Evolutionary conservation across 2,888 invertebrate species (phyloP), one percentile per base, ranked within the genome.

Genomic region (Protophormia terraenovae): DNA sequence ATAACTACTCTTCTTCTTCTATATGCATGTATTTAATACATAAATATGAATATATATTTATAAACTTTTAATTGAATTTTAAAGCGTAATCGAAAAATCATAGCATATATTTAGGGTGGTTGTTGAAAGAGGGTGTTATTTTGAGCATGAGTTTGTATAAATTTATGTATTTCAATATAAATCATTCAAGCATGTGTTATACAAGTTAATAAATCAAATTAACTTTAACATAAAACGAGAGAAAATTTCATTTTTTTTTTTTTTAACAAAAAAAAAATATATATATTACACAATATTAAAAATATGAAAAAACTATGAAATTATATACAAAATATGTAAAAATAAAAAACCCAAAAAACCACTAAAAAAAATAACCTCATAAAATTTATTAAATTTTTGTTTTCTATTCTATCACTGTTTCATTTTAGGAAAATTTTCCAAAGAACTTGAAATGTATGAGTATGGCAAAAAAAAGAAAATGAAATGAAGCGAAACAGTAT

Each of bases 121-220:
- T 16, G 10, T 3, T 10, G 3, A 3, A 45, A 6, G 12, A 55
- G 32, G 29, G 3, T 16, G 10, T 8, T 2, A 16, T 32, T 14
- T 14, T 27, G 12, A 22, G 38, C 16, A 64, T 38, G 53, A n/a
- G 5, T n/a, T 22, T 24, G 41, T 41, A 1, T 22, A 62, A 10
- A 72, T 45, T 66, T 69, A 66, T 69, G 35, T 58, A 66, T 72
- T 79, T 55, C 10, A 38, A 64, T 45, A 85, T 85, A 85, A 85
- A 85, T 82, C 85, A 85, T 82, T 82, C 55, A 78, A 85, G 85
- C 85, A 82, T 82, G 73, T 85, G 85, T 85, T 79, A 50, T 75
- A 60, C 78, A 75, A 82, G 85, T 85, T 82, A 85, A 85, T 85
- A 85, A 85, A 85, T 85, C 85, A 85, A 85, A 85, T 85, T 82